Evolutionary conservation across 2,888 invertebrate species (phyloP).

Genomic region (Ditylenchus weischeri): DNA sequence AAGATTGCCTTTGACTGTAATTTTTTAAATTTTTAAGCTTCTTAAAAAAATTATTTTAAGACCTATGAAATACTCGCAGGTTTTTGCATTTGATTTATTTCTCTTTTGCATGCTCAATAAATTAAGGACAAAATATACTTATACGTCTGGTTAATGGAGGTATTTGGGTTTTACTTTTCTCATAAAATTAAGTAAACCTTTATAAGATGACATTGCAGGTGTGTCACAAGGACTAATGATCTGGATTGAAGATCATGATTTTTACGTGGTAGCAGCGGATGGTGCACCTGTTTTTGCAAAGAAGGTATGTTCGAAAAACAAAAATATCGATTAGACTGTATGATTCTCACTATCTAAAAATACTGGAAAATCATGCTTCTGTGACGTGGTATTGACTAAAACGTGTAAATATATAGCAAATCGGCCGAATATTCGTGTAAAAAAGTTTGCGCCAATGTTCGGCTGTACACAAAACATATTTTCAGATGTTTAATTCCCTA

Average conservation of each 20-base stretch:
- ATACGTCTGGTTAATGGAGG: slow-evolving; percentile 9
- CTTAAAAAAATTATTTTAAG: slow-evolving; percentile 18
- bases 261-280: slow-evolving; percentile 51
- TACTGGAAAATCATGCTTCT: neutral
- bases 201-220: slow-evolving; percentile 33
- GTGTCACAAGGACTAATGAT: slow-evolving; percentile 49
- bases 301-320: slow-evolving; percentile 24
- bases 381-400: neutral
- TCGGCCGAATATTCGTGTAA: too few relatives aligned
- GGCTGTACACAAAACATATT: too few relatives aligned
- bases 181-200: too few relatives aligned
- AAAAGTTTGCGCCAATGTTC: too few relatives aligned
- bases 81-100: neutral
- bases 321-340: neutral
- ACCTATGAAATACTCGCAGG: neutral
- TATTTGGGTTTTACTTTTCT: too few relatives aligned
- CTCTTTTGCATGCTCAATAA: too few relatives aligned
- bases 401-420: too few relatives aligned
- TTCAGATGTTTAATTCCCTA: too few relatives aligned
- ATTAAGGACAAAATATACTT: neutral
- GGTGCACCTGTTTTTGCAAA: slow-evolving; percentile 47
- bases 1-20: slow-evolving; percentile 40
- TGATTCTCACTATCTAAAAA: neutral
- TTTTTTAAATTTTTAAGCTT: slow-evolving; percentile 32
- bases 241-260: slow-evolving; percentile 47